A percentile compares a stretch with the other conserved stretches of the same genome.
phyloP scores from a whole-genome alignment of 2,797 vertebrate species.

The Gallinago solitaria region DNA sequence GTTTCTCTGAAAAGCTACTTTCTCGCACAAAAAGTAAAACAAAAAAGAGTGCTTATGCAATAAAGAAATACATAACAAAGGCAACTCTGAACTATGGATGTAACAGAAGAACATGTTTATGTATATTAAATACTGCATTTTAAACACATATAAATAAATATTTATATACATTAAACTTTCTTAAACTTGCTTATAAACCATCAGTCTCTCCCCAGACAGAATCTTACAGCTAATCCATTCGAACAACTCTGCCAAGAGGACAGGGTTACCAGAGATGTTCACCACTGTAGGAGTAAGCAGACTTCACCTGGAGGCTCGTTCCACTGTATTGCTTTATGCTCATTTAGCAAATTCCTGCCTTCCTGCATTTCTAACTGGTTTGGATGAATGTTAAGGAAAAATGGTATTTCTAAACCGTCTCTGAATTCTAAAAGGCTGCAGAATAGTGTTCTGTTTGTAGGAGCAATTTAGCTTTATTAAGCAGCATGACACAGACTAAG shows the following conservation, averaged over 20 bases:
- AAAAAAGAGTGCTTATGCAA: background rate
- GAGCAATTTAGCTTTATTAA: conserved; percentile 67
- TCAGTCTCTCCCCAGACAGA: background rate
- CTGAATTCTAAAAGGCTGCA: conserved; percentile 52
- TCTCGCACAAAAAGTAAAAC: background rate
- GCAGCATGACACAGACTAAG: conserved; percentile 29
- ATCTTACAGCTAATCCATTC: background rate
- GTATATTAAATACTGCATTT: background rate
- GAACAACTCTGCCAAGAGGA: background rate
- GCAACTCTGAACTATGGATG: background rate
- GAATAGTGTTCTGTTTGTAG: conserved; percentile 30
- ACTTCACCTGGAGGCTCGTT: background rate
- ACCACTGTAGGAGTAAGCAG: background rate
- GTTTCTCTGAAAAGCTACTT: background rate
- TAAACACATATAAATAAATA: background rate
- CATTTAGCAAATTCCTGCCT: conserved; percentile 41
- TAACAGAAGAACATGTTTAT: background rate
- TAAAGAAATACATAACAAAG: background rate
- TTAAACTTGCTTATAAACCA: background rate
- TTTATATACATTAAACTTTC: background rate
- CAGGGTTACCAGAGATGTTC: background rate
- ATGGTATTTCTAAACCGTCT: conserved; percentile 22
- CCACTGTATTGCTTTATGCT: background rate
- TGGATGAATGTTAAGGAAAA: conserved; percentile 34
- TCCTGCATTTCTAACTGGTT: conserved; percentile 24